These are phyloP conservation scores for Amphiprion percula DNA, from an alignment of 2,113 vertebrate species.

Conservation along the genomic window DNA sequence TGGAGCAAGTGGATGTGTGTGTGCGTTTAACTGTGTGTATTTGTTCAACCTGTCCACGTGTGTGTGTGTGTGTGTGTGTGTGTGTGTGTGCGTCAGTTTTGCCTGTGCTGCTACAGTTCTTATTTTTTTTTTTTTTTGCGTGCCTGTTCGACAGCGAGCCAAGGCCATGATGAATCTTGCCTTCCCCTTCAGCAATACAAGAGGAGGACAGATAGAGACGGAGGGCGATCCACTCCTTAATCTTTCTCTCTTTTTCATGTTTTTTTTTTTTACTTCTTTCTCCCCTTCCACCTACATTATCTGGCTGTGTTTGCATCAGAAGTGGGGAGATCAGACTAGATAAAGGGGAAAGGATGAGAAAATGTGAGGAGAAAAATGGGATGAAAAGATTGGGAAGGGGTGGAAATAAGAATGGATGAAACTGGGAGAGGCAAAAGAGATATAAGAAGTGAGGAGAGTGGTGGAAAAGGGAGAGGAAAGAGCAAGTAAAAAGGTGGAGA, in stretches of 20 bases:
- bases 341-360: background rate
- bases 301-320: background rate
- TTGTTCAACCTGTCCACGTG: background rate
- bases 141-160: slow-evolving; percentile 15
- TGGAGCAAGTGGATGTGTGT: slow-evolving; percentile 19
- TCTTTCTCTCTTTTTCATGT: slow-evolving; percentile 6
- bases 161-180: slow-evolving; percentile 59
- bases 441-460: background rate
- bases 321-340: background rate
- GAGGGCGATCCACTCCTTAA: slow-evolving; percentile 44
- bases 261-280: background rate
- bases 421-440: background rate
- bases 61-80: slow-evolving; percentile 10
- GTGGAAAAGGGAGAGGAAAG: background rate
- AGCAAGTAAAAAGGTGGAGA: background rate
- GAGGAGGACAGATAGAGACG: slow-evolving; percentile 54
- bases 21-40: background rate
- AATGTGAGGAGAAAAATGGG: background rate
- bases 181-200: slow-evolving; percentile 47
- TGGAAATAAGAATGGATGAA: background rate
- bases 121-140: slow-evolving; percentile 4
- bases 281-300: background rate
- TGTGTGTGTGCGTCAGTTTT: background rate
- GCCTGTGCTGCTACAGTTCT: slow-evolving; percentile 5
- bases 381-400: background rate